These are phyloP conservation scores for Hylyphantes graminicola DNA, from an alignment of 1,140 invertebrate species.

Conservation along the genomic window DNA sequence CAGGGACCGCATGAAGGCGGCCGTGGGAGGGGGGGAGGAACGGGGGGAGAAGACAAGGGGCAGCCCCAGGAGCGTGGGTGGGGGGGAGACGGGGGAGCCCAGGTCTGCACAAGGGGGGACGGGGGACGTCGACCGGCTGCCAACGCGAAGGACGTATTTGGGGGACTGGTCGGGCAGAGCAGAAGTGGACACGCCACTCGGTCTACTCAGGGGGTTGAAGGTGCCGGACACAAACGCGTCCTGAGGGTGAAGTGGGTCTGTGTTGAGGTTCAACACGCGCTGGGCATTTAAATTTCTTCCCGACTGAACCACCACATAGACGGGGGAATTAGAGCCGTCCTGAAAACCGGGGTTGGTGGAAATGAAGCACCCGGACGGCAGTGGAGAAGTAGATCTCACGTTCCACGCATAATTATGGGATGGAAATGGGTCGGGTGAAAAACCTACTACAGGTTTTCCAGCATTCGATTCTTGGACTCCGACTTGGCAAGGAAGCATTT, in stretches of 20 bases:
- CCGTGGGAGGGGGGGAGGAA: slow-evolving; percentile 31
- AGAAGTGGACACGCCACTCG: background rate
- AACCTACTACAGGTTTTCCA: slow-evolving; percentile 59
- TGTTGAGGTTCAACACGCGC: slow-evolving; percentile 12
- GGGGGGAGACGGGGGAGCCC: slow-evolving; percentile 35
- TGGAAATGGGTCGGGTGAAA: slow-evolving; percentile 27
- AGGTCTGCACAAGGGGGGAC: slow-evolving; percentile 23
- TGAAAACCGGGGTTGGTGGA: slow-evolving; percentile 5
- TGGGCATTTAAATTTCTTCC: slow-evolving; percentile 24
- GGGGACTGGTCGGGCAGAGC: slow-evolving; percentile 1
- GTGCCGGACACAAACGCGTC: background rate
- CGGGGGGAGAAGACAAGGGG: slow-evolving; percentile 37
- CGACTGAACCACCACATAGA: slow-evolving; percentile 43
- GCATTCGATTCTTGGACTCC: slow-evolving; percentile 31
- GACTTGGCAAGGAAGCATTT: background rate
- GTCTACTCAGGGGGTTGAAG: background rate
- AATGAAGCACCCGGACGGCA: slow-evolving; percentile 11
- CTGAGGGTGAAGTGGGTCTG: background rate
- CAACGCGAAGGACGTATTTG: slow-evolving; percentile 31
- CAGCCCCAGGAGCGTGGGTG: slow-evolving; percentile 31
- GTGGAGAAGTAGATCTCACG: slow-evolving; percentile 54
- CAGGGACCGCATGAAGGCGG: slow-evolving; percentile 18
- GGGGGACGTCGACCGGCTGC: slow-evolving; percentile 46
- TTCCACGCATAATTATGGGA: slow-evolving; percentile 44
- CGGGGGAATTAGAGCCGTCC: slow-evolving; percentile 47